phyloP scores from a whole-genome alignment of 2,797 vertebrate species.

The Tokudaia tokunoshimensis region DNA sequence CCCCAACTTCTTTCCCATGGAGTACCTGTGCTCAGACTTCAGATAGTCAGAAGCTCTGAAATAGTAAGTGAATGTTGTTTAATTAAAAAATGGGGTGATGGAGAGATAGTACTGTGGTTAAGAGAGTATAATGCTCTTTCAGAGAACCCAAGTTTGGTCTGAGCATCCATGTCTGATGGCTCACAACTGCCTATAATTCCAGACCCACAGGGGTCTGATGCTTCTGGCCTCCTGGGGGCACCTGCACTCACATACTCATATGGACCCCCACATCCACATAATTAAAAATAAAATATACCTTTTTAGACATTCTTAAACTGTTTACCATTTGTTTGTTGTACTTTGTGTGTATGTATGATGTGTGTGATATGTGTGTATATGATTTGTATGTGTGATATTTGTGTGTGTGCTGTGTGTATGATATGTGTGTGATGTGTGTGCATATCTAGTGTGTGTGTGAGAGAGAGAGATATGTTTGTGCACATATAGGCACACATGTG shows the following conservation, averaged over 20 bases:
- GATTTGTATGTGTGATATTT: background rate
- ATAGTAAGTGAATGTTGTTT: background rate
- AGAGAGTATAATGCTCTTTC: background rate
- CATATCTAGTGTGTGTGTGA: no score
- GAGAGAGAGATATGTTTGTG: background rate
- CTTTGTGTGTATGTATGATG: background rate
- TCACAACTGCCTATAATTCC: background rate
- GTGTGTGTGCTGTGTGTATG: background rate
- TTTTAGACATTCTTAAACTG: background rate
- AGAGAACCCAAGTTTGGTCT: background rate
- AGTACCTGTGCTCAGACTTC: background rate
- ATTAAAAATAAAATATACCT: background rate
- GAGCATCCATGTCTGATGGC: no score
- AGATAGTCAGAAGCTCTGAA: conserved; percentile 3
- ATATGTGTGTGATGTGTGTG: background rate
- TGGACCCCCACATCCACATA: no score
- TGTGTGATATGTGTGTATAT: background rate
- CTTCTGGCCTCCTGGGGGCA: background rate
- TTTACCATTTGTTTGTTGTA: background rate
- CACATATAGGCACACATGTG: background rate
- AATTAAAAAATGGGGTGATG: background rate
- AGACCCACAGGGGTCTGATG: no score
- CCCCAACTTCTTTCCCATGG: background rate
- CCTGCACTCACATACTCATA: background rate
- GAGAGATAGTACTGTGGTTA: background rate